A percentile compares a stretch with the other conserved stretches of the same genome.
phyloP scores from a whole-genome alignment of 2,888 invertebrate genomes.

The Oxycera nigricornis region DNA sequence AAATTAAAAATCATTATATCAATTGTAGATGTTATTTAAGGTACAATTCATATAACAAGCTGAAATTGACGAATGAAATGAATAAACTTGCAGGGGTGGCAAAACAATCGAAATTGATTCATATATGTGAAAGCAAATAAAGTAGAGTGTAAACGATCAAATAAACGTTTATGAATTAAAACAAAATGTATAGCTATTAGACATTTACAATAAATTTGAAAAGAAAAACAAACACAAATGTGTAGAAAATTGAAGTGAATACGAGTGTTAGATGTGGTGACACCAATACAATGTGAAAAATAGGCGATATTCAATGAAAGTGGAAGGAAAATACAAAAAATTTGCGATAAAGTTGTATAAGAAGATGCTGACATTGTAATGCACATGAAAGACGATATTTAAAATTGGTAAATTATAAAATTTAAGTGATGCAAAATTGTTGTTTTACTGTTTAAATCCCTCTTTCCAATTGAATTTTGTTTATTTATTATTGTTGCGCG shows the following conservation, averaged over 20 bases:
- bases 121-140: constrained; percentile 20
- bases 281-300: neutral
- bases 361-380: constrained; percentile 17
- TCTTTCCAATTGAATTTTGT: too few relatives aligned
- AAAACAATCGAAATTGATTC: constrained; percentile 12
- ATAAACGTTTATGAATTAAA: constrained; percentile 41
- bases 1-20: constrained; percentile 18
- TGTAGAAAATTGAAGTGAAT: constrained; percentile 20
- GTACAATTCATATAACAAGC: neutral
- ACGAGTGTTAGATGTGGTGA: neutral
- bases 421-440: constrained; percentile 17
- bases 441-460: neutral
- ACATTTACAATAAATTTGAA: constrained; percentile 43
- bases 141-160: constrained; percentile 30
- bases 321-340: constrained; percentile 17
- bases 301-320: neutral
- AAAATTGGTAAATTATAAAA: constrained; percentile 32
- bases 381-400: constrained; percentile 17
- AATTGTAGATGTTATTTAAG: neutral
- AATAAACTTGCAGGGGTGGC: neutral
- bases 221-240: constrained; percentile 8
- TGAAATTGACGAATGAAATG: neutral
- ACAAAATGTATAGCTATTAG: constrained; percentile 43
- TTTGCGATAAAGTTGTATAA: neutral
- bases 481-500: too few relatives aligned